These are phyloP conservation scores for Mesitornis unicolor DNA, from an alignment of 2,113 vertebrate species.

Conservation along the genomic window DNA sequence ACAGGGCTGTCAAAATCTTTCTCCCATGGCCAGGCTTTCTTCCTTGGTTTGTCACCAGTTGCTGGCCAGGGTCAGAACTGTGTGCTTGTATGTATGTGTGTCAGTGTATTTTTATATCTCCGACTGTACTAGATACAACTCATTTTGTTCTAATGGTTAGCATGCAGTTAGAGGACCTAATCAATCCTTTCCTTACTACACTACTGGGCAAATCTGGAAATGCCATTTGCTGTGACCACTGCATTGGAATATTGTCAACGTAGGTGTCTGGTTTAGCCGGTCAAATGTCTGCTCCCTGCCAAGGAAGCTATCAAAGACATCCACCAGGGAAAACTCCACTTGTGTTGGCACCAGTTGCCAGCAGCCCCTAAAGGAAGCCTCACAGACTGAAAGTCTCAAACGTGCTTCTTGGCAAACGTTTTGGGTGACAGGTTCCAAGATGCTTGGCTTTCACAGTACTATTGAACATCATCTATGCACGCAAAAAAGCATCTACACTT, in stretches of 20 bases:
- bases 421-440: not conserved
- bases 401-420: rapidly evolving
- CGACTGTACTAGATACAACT: not conserved
- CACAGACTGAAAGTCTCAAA: not conserved
- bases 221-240: rapidly evolving
- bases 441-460: not conserved
- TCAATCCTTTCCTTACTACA: not conserved
- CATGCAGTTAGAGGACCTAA: not conserved
- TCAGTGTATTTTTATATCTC: not conserved
- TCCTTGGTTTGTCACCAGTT: not conserved
- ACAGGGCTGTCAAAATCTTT: not conserved
- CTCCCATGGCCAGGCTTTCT: not conserved
- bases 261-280: rapidly evolving
- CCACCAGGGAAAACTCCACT: not conserved
- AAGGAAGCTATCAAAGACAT: not conserved
- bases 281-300: not conserved
- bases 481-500: rapidly evolving
- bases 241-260: not conserved
- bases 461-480: not conserved
- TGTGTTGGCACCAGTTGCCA: not conserved
- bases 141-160: rapidly evolving
- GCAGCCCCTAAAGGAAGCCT: not conserved
- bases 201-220: not conserved
- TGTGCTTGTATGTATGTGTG: rapidly evolving
- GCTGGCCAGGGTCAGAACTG: not conserved